Base-by-base conservation (phyloP, 2,113 vertebrate species). In the Calonectris borealis region DNA sequence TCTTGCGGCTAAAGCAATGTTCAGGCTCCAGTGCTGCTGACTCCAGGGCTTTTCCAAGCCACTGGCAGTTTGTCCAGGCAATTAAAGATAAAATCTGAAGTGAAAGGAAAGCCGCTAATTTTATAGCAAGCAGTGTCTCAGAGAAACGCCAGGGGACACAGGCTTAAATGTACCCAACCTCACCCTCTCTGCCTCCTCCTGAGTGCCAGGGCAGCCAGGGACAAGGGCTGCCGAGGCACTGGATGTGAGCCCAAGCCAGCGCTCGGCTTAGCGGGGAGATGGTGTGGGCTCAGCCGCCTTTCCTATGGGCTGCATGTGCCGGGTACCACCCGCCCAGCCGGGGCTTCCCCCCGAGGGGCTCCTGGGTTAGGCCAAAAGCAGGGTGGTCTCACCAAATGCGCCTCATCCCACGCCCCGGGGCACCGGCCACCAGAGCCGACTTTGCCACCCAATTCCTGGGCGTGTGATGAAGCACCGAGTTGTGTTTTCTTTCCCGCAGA, bases 341-440 rank as follows among this genome's bases (percentile, higher is more conserved):
- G n/a, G 44, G 24, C 60, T 54, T 40, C 11, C 10, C 46, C 12
- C 7, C 0, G 0, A 7, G 2, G 19, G 51, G 6, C 38, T 13
- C 31, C 29, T n/a, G 20, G 20, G 20, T 36, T 31, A 29, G 44
- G 17, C 40, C 13, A 14, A 72, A 65, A 70, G 40, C 40, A 61
- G 44, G 24, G 40, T 49, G 51, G 31, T 29, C 51, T 84, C 26
- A 4, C 60, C 8, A 86, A 68, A 64, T 4, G 22, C 0, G 0
- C 48, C n/a, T 85, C 34, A 34, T 55, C 24, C 61, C 6, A 4
- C 12, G 16, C n/a, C 11, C 42, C 11, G n/a, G 58, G 51, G 71
- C 81, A 61, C 12, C 10, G 34, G 48, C 52, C 36, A 20, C 24
- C 71, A 49, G 46, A 65, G 58, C 40, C 6, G 5, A 20, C 52